phyloP scores from a whole-genome alignment of 2,888 invertebrate species.

The Tiliacea citrago region DNA sequence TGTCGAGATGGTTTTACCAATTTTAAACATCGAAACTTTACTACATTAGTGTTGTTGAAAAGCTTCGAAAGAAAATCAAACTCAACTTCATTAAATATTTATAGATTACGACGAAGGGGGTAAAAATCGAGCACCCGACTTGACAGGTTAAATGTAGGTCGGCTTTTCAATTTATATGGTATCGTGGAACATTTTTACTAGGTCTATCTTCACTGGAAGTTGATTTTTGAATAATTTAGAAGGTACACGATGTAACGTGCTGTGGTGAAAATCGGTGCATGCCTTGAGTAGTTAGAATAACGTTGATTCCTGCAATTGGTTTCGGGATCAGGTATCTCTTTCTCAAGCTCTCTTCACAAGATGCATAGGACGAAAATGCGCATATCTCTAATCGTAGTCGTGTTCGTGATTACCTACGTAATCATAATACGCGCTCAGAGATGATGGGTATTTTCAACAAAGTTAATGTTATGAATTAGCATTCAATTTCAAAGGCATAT shows the following conservation, averaged over 20 bases:
- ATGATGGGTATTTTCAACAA: slow-evolving; percentile 1
- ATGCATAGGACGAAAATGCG: background rate
- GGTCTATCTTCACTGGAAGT: background rate
- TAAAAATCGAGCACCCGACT: background rate
- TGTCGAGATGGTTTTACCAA: background rate
- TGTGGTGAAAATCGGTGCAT: background rate
- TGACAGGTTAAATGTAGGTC: background rate
- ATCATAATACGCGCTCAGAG: background rate
- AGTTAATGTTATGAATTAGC: slow-evolving; percentile 30
- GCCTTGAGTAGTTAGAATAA: background rate
- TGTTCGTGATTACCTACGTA: background rate
- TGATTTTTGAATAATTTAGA: slow-evolving; percentile 9
- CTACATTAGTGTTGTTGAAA: background rate
- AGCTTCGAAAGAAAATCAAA: background rate
- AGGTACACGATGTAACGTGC: background rate
- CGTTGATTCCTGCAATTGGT: too few species aligned
- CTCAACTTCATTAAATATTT: slow-evolving; percentile 7
- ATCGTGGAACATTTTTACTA: background rate
- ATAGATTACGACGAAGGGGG: background rate
- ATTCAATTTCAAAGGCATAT: slow-evolving; percentile 6
- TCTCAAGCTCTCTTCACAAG: background rate
- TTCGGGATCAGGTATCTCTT: background rate
- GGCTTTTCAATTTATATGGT: background rate
- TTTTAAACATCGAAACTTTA: background rate
- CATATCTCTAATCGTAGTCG: background rate